These are phyloP conservation scores for Odontesthes bonariensis DNA, from an alignment of 2,113 vertebrate genomes.

Conservation along the genomic window DNA sequence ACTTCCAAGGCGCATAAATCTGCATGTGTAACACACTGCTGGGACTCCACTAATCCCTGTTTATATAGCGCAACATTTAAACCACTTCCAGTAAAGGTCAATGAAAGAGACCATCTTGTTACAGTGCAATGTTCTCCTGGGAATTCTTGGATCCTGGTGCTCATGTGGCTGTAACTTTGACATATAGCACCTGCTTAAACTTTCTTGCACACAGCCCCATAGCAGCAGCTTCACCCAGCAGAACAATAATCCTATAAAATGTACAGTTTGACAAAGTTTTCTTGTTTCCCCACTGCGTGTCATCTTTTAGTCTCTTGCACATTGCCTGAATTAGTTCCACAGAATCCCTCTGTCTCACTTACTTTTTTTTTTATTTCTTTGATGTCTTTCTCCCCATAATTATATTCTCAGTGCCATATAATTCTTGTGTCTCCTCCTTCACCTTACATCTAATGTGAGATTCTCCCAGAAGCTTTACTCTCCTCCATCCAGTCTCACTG, in stretches of 20 bases:
- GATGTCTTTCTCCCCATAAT: conserved; percentile 44
- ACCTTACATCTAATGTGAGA: conserved; percentile 21
- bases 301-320: conserved; percentile 21
- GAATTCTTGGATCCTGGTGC: neutral
- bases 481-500: conserved; percentile 37
- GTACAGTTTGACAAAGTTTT: conserved; percentile 12
- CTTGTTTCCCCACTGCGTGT: neutral
- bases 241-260: neutral
- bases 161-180: neutral
- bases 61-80: neutral
- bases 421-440: conserved; percentile 15
- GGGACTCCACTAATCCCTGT: neutral
- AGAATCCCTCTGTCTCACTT: conserved; percentile 27
- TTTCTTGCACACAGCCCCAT: neutral
- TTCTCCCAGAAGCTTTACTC: conserved; percentile 25
- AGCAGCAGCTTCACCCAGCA: neutral
- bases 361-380: conserved; percentile 63
- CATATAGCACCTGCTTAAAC: neutral
- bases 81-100: neutral
- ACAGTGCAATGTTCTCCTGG: neutral
- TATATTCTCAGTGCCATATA: conserved; percentile 30
- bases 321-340: conserved; percentile 13
- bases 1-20: too few species aligned
- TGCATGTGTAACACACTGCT: too few species aligned
- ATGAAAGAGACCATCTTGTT: neutral